Conservation (phyloP, 2,797 vertebrate genomes). For the Streptopelia turtur region DNA sequence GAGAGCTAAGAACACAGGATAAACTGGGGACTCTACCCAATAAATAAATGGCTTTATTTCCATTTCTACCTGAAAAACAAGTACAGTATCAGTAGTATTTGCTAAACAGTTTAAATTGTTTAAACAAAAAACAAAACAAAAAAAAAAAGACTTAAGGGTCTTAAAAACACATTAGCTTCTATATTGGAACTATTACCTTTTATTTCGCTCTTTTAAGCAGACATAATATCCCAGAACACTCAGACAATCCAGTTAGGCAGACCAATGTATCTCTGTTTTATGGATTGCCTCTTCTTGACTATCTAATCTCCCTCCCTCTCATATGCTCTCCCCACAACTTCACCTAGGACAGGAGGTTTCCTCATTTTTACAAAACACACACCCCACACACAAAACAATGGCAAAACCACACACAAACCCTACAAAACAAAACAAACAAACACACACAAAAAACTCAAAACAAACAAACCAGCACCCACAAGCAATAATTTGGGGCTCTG, state of each 20-base stretch:
- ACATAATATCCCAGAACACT: not conserved
- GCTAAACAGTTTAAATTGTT: not conserved
- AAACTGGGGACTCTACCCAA: not conserved
- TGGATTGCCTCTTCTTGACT: not conserved
- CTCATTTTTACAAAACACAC: constrained; percentile 19
- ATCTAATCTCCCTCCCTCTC: not conserved
- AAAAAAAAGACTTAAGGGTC: not conserved
- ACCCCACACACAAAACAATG: not conserved
- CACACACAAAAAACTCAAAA: too few relatives aligned
- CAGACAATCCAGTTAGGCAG: not conserved
- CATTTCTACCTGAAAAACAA: not conserved
- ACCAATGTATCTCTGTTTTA: not conserved
- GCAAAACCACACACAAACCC: too few relatives aligned
- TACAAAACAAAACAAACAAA: too few relatives aligned
- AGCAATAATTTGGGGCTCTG: not conserved
- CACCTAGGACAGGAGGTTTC: not conserved
- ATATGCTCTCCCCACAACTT: not conserved
- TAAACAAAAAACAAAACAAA: not conserved
- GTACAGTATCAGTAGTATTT: not conserved
- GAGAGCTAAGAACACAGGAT: not conserved
- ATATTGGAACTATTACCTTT: not conserved
- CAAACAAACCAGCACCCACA: too few relatives aligned
- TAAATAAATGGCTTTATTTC: not conserved
- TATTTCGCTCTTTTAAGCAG: not conserved
- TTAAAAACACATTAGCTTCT: not conserved